phyloP scores from a whole-genome alignment of 2,888 invertebrate species.

The Leptinotarsa peninsularis region DNA sequence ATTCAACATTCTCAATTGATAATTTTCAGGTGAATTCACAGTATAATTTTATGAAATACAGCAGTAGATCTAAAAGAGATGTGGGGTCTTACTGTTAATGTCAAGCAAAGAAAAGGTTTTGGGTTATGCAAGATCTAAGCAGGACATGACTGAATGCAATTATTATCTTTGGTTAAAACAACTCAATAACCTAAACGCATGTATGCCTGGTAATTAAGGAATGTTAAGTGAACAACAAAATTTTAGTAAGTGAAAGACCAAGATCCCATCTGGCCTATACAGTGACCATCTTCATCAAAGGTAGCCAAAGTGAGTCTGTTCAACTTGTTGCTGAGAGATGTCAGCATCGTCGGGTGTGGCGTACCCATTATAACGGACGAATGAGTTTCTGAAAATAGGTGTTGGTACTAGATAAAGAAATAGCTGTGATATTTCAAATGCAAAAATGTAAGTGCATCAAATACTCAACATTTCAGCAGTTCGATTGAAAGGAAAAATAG shows the following conservation, averaged over 20 bases:
- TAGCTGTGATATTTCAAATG: not conserved
- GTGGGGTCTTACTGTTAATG: too few relatives aligned
- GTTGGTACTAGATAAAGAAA: not conserved
- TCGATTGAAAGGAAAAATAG: too few relatives aligned
- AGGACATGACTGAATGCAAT: not conserved
- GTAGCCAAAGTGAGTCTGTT: constrained; percentile 88
- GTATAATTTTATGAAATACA: too few relatives aligned
- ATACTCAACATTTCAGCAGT: too few relatives aligned
- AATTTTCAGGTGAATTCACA: too few relatives aligned
- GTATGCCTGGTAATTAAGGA: not conserved
- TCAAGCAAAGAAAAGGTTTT: too few relatives aligned
- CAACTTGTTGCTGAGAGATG: constrained; percentile 84
- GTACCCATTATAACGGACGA: constrained; percentile 64
- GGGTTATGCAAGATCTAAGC: too few relatives aligned
- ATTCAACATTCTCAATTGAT: too few relatives aligned
- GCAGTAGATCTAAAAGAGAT: too few relatives aligned
- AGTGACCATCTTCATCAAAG: constrained; percentile 89
- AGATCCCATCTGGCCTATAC: constrained; percentile 89
- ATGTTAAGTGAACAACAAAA: not conserved
- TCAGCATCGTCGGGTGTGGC: constrained; percentile 68
- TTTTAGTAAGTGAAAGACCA: constrained; percentile 75
- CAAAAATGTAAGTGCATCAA: not conserved
- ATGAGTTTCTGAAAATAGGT: constrained; percentile 64
- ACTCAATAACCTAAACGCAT: not conserved
- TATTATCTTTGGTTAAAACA: not conserved